These are phyloP conservation scores for Thunnus thynnus DNA, from an alignment of 2,113 vertebrate species.

Conservation along the genomic window DNA sequence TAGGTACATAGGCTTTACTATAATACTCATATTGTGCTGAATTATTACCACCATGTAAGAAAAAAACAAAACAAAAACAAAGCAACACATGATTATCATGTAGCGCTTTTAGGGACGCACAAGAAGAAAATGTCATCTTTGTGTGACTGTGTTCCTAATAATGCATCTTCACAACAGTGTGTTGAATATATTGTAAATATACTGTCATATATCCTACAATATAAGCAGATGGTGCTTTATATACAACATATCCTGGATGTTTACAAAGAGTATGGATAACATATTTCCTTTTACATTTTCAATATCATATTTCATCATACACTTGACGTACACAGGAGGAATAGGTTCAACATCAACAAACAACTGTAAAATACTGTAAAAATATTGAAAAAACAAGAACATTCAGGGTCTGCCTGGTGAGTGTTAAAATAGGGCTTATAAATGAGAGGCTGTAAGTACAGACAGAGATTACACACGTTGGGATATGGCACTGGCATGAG, in stretches of 20 bases:
- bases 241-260: conserved; percentile 73
- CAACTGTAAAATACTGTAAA: conserved; percentile 76
- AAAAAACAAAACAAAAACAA: not conserved
- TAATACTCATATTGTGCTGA: conserved; percentile 71
- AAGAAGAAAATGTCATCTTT: conserved; percentile 42
- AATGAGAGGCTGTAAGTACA: conserved; percentile 57
- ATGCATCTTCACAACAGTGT: conserved; percentile 63
- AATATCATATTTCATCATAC: conserved; percentile 71
- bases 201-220: conserved; percentile 77
- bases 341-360: conserved; percentile 66
- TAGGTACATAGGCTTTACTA: conserved; percentile 50
- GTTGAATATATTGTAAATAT: conserved; percentile 80
- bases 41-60: conserved; percentile 42
- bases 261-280: conserved; percentile 69
- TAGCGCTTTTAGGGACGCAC: conserved; percentile 47
- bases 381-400: conserved; percentile 77
- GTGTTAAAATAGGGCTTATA: conserved; percentile 60
- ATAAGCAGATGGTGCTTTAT: conserved; percentile 67
- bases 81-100: conserved; percentile 55
- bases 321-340: conserved; percentile 66
- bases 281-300: conserved; percentile 66
- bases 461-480: conserved; percentile 53
- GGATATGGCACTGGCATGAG: conserved; percentile 64
- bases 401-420: conserved; percentile 83
- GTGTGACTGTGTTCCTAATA: conserved; percentile 33